These are phyloP conservation scores for Enoplosus armatus DNA, from an alignment of 2,797 vertebrate genomes.

Conservation along the genomic window DNA sequence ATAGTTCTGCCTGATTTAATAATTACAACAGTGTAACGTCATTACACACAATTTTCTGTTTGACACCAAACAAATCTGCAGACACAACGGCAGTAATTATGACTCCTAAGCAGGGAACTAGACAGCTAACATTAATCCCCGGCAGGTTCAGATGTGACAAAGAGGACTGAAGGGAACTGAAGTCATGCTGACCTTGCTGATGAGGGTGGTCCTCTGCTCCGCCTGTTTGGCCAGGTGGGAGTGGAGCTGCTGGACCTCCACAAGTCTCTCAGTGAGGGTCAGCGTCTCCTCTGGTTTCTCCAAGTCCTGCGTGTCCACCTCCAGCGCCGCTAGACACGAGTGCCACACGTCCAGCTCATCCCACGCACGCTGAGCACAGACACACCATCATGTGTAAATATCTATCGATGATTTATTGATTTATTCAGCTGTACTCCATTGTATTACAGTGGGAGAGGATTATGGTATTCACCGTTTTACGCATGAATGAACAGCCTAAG, in stretches of 20 bases:
- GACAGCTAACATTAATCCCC: not conserved
- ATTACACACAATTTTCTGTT: not conserved
- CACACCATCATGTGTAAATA: not conserved
- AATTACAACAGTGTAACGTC: not conserved
- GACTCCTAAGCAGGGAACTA: not conserved
- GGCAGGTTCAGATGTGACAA: not conserved
- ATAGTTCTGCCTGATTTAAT: not conserved
- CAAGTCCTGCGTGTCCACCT: slow-evolving; percentile 91
- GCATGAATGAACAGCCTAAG: no score
- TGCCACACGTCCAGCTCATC: slow-evolving; percentile 93
- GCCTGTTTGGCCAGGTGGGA: slow-evolving; percentile 89
- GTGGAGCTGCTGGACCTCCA: slow-evolving; percentile 88
- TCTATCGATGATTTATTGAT: not conserved
- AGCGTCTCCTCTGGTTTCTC: slow-evolving; percentile 87
- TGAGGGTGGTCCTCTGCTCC: slow-evolving; percentile 89
- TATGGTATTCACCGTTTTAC: no score
- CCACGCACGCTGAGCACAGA: slow-evolving; percentile 87
- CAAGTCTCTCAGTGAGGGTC: slow-evolving; percentile 87
- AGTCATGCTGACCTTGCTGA: slow-evolving; percentile 89
- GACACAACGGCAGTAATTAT: not conserved
- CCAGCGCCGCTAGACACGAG: slow-evolving; percentile 88
- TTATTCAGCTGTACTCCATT: not conserved
- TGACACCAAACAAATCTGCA: slow-evolving; percentile 1
- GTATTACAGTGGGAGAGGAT: no score
- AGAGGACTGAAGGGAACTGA: not conserved